Base-by-base conservation (phyloP, 2,888 invertebrate species). In the Drosophila tripunctata region DNA sequence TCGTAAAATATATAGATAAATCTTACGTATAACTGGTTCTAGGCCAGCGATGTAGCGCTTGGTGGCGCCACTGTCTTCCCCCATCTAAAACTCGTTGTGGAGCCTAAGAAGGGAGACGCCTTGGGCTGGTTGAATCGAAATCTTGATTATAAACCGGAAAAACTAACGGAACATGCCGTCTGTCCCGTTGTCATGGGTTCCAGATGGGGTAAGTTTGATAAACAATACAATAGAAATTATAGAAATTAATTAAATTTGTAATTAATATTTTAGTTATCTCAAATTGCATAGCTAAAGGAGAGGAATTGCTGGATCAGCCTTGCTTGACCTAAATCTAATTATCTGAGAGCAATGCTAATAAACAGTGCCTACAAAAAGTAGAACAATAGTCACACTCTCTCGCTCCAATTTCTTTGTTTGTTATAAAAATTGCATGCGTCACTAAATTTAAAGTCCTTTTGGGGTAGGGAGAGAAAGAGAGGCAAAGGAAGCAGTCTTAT, bases 361-460 rank as follows among this genome's bases (percentile, higher is more conserved):
- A 76, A 54, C 35, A 44, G 33, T 21, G 58, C 55, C 45, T 44
- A 38, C 43, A 43, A 51, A 65, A 62, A 38, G 52, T 62, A 52
- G 56, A 54, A 55, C 61, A 75, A 47, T 57, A n/a, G n/a, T n/a
- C n/a, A n/a, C n/a, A n/a, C n/a, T n/a, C n/a, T n/a, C n/a, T n/a
- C 8, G 8, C 40, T 19, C 41, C n/a, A n/a, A n/a, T n/a, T 38
- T 0, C 27, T 52, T 54, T 75, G 64, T 70, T 73, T 65, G 69
- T 63, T 45, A 68, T 75, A 79, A 70, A 75, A 75, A 68, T 78
- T 73, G 78, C 78, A 57, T 70, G 62, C 74, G 63, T 33, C 63
- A 78, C 68, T 77, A 75, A 78, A 69, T 81, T 67, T 51, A 31
- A 40, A 57, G 21, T 17, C 22, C 40, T 31, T 58, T 21, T 6